Evolutionary conservation across 2,888 invertebrate genomes (phyloP), one percentile per base, ranked within the genome.

Genomic region (Pterobdella sp.): DNA sequence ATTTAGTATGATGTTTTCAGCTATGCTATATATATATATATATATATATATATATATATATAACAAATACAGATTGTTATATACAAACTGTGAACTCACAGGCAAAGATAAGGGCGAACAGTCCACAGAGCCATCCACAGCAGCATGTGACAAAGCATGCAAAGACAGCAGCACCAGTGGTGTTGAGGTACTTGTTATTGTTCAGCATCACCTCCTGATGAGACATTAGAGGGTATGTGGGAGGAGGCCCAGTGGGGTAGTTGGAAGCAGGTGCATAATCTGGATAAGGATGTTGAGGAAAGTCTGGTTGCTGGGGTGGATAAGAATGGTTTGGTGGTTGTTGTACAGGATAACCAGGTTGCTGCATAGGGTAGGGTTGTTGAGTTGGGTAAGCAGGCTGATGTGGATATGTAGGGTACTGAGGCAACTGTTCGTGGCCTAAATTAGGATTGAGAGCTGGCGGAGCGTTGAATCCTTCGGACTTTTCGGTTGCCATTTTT

Each of bases 71-170:
- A n/a, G n/a, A n/a, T n/a, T n/a, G n/a, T n/a, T n/a, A n/a, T n/a
- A n/a, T n/a, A n/a, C n/a, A n/a, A n/a, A n/a, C n/a, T n/a, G n/a
- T n/a, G n/a, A n/a, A 56, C 60, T 56, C 7, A 56, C 60, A 56
- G n/a, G 60, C 60, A 56, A 56, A n/a, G 60, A 56, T n/a, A 3
- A 56, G 60, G 60, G 10, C 60, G 26, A 22, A 4, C 3, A 56
- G 60, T 18, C 60, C 60, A 22, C 60, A 56, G 60, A 4, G 4
- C 10, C 4, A 56, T 4, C 4, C 60, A 56, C 60, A 56, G n/a
- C 4, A 56, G 60, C 60, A 56, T 4, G 60, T 56, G 60, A 56
- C 60, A 56, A 56, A 56, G 60, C 60, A 56, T 4, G 10, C 60
- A 7, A 56, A 56, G 60, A n/a, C n/a, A 22, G 60, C 60, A 56